Evolutionary conservation across 1,140 invertebrate genomes (phyloP).

Genomic region (Tribolium madens): DNA sequence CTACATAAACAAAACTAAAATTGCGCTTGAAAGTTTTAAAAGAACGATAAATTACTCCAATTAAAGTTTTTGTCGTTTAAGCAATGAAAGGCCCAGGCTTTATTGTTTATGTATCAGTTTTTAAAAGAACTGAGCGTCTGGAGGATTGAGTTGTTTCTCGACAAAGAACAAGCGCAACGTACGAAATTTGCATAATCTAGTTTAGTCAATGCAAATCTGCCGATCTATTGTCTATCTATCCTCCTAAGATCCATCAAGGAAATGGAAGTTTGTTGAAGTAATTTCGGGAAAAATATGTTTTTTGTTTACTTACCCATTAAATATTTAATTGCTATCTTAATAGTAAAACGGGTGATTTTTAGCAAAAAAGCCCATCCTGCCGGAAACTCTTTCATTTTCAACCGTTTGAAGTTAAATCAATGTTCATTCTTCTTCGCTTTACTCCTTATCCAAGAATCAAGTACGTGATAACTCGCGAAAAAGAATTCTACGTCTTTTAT

Average conservation of each 20-base stretch:
- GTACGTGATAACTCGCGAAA: constrained; percentile 33
- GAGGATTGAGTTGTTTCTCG: not conserved
- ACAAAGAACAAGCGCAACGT: not conserved
- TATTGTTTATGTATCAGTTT: not conserved
- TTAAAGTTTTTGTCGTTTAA: constrained; percentile 1
- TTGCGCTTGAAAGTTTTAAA: not conserved
- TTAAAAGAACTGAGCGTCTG: not conserved
- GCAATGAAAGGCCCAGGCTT: not conserved
- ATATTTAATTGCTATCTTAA: not conserved
- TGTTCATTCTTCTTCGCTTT: constrained; percentile 35
- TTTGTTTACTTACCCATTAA: not conserved
- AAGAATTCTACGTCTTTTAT: constrained; percentile 10
- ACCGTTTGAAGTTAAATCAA: constrained; percentile 28
- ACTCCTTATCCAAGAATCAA: constrained; percentile 32
- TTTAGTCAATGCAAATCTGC: not conserved
- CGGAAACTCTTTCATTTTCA: not conserved
- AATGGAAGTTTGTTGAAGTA: not conserved
- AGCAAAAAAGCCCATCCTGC: not conserved
- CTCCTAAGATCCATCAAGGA: not conserved
- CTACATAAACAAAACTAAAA: not conserved
- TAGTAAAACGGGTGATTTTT: not conserved
- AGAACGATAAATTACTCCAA: not conserved
- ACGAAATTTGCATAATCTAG: not conserved
- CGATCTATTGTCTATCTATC: not conserved
- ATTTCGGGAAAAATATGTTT: not conserved